These are phyloP conservation scores for Desoria tigrina DNA, from an alignment of 2,888 invertebrate genomes.

Conservation along the genomic window DNA sequence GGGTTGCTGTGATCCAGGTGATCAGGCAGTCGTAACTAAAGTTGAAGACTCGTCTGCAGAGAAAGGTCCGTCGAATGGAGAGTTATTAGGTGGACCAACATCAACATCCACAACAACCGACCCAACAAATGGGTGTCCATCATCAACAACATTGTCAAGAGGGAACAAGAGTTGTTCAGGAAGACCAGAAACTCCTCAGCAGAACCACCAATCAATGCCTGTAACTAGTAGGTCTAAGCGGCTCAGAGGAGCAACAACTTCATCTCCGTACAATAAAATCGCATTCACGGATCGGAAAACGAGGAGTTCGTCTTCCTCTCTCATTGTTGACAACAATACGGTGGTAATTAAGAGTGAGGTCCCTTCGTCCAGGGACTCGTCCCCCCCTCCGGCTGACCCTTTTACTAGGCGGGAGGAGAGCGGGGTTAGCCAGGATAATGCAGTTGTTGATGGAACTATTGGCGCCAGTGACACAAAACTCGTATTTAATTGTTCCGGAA, in stretches of 20 bases:
- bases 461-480: no score
- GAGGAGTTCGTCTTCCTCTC: conserved; percentile 10
- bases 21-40: neutral
- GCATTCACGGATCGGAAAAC: conserved; percentile 14
- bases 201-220: conserved; percentile 10
- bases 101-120: no score
- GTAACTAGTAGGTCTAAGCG: conserved; percentile 21
- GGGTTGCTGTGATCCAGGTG: neutral
- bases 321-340: neutral
- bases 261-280: neutral
- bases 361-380: no score
- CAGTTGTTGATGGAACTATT: no score
- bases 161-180: neutral
- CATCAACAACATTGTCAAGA: conserved; percentile 9
- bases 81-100: neutral
- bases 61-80: neutral
- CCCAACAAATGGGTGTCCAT: conserved; percentile 11
- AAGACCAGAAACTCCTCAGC: neutral
- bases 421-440: no score
- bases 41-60: neutral
- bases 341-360: neutral
- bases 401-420: no score
- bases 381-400: no score
- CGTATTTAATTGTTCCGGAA: no score
- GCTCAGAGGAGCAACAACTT: conserved; percentile 20